A percentile compares a stretch with the other conserved stretches of the same genome.
Evolutionary conservation across 30 jellyfish, hydroid and myxozoan species (phyloP).

Genomic region (Aurelia sp.): DNA sequence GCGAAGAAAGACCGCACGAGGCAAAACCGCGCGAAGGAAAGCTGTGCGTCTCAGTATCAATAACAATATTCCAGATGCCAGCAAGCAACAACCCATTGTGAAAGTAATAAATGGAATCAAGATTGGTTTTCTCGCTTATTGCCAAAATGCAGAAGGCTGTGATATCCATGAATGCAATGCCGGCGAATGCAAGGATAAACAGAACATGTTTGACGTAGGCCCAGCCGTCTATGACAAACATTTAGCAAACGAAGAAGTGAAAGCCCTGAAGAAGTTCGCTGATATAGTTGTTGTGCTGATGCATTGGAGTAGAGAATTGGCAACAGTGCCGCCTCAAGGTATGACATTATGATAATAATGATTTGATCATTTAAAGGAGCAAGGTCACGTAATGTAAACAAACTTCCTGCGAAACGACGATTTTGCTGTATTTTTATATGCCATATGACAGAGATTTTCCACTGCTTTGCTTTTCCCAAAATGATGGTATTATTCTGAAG

Average conservation of each 20-base stretch:
- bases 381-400: too few relatives aligned
- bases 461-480: too few relatives aligned
- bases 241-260: conserved; percentile 12
- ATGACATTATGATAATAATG: neutral
- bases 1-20: too few relatives aligned
- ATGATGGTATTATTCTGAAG: too few relatives aligned
- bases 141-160: conserved; percentile 68
- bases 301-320: conserved; percentile 85
- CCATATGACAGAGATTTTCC: too few relatives aligned
- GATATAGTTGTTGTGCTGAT: conserved; percentile 70
- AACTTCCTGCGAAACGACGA: too few relatives aligned
- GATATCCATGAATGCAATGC: conserved; percentile 8
- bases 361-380: too few relatives aligned
- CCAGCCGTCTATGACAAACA: conserved; percentile 26
- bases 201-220: neutral
- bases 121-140: conserved; percentile 79
- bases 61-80: neutral
- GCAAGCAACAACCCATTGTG: conserved; percentile 56
- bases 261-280: conserved; percentile 32
- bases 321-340: conserved; percentile 71
- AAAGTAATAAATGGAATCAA: conserved; percentile 69
- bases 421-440: too few relatives aligned
- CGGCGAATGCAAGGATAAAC: neutral
- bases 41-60: neutral
- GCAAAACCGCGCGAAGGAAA: too few relatives aligned